Conservation (phyloP, 2,797 vertebrate species). For the Galagoides demidoff region DNA sequence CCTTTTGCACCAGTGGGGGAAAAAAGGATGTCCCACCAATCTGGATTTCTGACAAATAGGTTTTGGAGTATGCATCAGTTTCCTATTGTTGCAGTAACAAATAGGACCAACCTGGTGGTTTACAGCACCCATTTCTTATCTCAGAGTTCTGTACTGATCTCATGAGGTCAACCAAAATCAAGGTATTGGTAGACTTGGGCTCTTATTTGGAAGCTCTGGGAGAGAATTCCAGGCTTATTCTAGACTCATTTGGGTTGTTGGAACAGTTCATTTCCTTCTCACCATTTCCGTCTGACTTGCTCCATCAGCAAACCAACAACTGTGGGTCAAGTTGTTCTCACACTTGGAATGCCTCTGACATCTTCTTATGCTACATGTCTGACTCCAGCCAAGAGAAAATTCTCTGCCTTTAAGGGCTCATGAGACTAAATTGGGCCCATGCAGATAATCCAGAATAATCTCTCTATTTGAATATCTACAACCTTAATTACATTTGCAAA, state of each 20-base stretch:
- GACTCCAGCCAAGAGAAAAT: not conserved
- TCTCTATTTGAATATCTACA: not conserved
- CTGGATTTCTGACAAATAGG: not conserved
- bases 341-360: not conserved
- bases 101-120: not conserved
- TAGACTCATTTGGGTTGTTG: not conserved
- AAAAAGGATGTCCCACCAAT: not conserved
- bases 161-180: not conserved
- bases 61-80: not conserved
- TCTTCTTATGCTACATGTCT: not conserved
- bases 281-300: not conserved
- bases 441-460: not conserved
- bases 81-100: not conserved
- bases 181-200: not conserved
- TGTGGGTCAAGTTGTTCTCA: not conserved
- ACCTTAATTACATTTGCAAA: not conserved
- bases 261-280: slow-evolving; percentile 34
- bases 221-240: not conserved
- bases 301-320: not conserved
- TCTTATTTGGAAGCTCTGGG: not conserved
- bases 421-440: not conserved
- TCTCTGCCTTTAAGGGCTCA: not conserved
- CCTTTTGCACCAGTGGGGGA: not conserved
- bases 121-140: not conserved
- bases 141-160: not conserved